Conservation (phyloP, 2,113 vertebrate species). For the Myiopsitta monachus region DNA sequence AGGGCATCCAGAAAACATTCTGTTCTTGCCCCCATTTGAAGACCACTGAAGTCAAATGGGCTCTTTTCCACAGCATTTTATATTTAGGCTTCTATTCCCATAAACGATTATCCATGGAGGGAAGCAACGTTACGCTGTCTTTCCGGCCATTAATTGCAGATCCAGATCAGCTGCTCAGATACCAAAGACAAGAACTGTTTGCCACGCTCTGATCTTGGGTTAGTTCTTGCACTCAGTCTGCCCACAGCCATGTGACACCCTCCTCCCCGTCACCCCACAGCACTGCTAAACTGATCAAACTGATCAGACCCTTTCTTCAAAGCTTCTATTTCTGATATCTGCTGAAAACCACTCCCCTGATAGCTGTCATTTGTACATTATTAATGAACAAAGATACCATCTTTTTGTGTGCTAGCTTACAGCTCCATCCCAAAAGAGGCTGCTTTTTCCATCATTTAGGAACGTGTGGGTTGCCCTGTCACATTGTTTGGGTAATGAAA, state of each 20-base stretch:
- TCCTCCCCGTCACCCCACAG: not conserved
- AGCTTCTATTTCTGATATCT: not conserved
- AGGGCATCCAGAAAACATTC: not conserved
- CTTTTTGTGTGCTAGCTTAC: not conserved
- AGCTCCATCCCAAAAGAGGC: not conserved
- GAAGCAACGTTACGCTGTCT: not conserved
- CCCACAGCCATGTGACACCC: not conserved
- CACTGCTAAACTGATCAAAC: not conserved
- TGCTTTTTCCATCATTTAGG: not conserved
- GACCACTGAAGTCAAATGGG: not conserved
- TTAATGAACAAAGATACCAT: not conserved
- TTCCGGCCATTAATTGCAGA: not conserved
- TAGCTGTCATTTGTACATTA: not conserved
- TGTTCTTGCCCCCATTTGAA: not conserved
- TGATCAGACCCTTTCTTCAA: not conserved
- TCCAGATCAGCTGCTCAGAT: not conserved
- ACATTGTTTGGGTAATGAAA: constrained; percentile 37
- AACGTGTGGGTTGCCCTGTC: constrained; percentile 19
- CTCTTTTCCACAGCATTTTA: not conserved
- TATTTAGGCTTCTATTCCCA: not conserved
- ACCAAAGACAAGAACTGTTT: not conserved
- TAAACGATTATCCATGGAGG: not conserved
- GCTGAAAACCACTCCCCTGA: not conserved
- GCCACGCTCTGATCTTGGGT: not conserved
- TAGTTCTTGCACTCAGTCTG: not conserved